A percentile compares a stretch with the other conserved stretches of the same genome.
Conservation (phyloP, 1,140 invertebrate genomes). For the Anadara kagoshimensis region DNA sequence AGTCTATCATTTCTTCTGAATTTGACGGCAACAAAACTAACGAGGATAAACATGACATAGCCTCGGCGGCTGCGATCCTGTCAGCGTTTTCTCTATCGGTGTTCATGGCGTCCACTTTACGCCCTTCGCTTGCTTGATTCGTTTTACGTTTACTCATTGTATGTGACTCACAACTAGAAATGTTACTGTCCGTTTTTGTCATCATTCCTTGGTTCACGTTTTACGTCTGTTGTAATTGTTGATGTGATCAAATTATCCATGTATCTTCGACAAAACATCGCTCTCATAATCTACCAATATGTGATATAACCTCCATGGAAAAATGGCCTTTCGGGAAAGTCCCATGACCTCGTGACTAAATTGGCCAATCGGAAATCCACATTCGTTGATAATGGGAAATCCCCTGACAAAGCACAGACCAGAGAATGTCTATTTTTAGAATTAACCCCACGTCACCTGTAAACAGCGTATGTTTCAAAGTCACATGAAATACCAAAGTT, state of each 20-base stretch:
- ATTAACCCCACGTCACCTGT: too few relatives aligned
- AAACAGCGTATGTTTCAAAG: too few relatives aligned
- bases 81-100: constrained; percentile 39
- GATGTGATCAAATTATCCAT: constrained; percentile 10
- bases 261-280: constrained; percentile 10
- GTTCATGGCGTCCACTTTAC: constrained; percentile 17
- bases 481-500: too few relatives aligned
- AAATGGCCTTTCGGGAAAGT: constrained; percentile 49
- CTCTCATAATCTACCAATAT: constrained; percentile 11
- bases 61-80: constrained; percentile 40
- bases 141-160: constrained; percentile 11
- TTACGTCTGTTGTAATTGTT: not conserved
- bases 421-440: too few relatives aligned
- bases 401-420: constrained; percentile 7
- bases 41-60: constrained; percentile 41
- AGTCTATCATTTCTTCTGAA: constrained; percentile 7
- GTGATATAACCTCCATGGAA: constrained; percentile 39
- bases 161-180: not conserved
- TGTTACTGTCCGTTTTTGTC: constrained; percentile 19
- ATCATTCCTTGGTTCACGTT: constrained; percentile 1
- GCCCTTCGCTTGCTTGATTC: constrained; percentile 18
- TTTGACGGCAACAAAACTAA: constrained; percentile 28
- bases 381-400: constrained; percentile 29
- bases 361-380: constrained; percentile 23
- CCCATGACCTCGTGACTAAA: constrained; percentile 34